Conservation (phyloP, 2,113 vertebrate species). For the Antigone vipio region DNA sequence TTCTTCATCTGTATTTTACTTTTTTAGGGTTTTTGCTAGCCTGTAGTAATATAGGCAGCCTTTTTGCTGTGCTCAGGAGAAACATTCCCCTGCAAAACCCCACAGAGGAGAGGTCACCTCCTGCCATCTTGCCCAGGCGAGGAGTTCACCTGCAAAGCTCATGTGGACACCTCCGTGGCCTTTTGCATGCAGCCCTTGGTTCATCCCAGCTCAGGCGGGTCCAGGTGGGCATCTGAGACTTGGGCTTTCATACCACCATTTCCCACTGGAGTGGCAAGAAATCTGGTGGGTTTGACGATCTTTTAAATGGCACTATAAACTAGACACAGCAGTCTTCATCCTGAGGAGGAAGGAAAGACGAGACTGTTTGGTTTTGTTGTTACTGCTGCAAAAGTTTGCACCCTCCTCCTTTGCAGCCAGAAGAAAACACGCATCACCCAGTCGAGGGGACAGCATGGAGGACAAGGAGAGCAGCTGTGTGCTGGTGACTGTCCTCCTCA, state of each 20-base stretch:
- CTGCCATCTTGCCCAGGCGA: background rate
- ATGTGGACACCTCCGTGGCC: rapidly evolving
- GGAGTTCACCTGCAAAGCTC: background rate
- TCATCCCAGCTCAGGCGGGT: rapidly evolving
- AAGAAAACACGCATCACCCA: background rate
- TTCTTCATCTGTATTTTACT: background rate
- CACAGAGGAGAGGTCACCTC: background rate
- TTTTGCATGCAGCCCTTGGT: background rate
- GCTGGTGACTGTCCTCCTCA: background rate
- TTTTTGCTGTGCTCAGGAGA: background rate
- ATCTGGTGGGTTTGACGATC: background rate
- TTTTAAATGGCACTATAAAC: background rate
- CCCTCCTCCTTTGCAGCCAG: background rate
- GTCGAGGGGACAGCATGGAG: rapidly evolving
- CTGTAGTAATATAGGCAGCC: background rate
- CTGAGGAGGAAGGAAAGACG: background rate
- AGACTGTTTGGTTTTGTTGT: background rate
- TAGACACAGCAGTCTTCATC: background rate
- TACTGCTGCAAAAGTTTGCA: background rate
- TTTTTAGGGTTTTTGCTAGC: background rate
- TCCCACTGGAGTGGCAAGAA: background rate
- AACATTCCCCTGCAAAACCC: background rate
- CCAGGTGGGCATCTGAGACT: background rate
- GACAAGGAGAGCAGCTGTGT: background rate
- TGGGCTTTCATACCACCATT: background rate